Evolutionary conservation across 2,888 invertebrate species (phyloP).

Genomic region (Actias luna): DNA sequence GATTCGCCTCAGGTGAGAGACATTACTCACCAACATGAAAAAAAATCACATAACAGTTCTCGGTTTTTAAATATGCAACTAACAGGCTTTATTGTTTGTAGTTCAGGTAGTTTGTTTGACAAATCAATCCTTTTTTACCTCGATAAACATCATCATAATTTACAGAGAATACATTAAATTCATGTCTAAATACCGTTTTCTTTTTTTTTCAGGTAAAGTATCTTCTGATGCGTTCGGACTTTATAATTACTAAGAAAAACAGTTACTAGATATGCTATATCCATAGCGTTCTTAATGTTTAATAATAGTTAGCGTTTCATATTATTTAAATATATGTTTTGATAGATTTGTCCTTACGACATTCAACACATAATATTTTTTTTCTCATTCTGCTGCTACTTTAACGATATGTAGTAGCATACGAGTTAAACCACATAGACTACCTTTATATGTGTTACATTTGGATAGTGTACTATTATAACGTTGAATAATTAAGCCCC

Average conservation of each 20-base stretch:
- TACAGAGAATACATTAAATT: too few species aligned
- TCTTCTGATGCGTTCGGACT: not conserved
- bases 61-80: too few species aligned
- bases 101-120: too few species aligned
- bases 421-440: not conserved
- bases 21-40: too few species aligned
- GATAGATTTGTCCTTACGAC: too few species aligned
- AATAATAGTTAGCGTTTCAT: not conserved
- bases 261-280: not conserved
- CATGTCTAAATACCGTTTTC: not conserved
- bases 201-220: not conserved
- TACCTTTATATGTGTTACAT: conserved; percentile 32
- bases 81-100: too few species aligned
- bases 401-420: not conserved
- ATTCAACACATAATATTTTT: too few species aligned
- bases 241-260: not conserved
- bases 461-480: conserved; percentile 39
- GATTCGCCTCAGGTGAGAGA: too few species aligned
- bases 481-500: conserved; percentile 52
- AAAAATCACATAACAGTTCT: too few species aligned
- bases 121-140: too few species aligned
- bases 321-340: not conserved
- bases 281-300: too few species aligned
- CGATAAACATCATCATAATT: too few species aligned
- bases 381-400: not conserved